phyloP scores from a whole-genome alignment of 2,797 vertebrate genomes.

The Muscicapa striata region DNA sequence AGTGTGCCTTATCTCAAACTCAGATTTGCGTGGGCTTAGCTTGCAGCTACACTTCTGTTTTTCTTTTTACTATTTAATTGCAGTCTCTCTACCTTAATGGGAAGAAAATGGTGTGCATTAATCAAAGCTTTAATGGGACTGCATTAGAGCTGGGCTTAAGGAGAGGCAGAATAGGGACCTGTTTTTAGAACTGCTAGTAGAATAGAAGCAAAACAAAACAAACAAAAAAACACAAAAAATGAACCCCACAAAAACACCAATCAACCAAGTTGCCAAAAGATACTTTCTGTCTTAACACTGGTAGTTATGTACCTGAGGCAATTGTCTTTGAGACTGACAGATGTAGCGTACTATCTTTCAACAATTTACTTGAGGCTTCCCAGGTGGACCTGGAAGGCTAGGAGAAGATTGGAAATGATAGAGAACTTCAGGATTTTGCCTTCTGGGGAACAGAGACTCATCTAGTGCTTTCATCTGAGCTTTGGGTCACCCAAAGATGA shows the following conservation, averaged over 20 bases:
- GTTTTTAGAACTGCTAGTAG: neutral
- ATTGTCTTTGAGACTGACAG: neutral
- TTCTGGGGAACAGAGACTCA: neutral
- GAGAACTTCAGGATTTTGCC: neutral
- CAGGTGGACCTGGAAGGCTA: neutral
- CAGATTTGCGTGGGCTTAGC: neutral
- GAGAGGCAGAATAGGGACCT: neutral
- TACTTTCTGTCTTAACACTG: neutral
- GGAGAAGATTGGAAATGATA: neutral
- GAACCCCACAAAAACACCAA: neutral
- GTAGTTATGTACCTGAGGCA: neutral
- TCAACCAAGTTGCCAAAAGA: neutral
- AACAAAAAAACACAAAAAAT: neutral
- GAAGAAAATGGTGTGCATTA: neutral
- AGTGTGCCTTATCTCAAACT: neutral
- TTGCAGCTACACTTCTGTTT: neutral
- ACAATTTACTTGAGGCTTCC: neutral
- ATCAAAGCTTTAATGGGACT: neutral
- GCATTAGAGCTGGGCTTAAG: neutral
- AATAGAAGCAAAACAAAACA: neutral
- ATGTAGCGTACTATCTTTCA: neutral
- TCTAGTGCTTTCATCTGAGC: neutral
- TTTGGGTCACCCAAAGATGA: neutral
- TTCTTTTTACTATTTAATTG: neutral
- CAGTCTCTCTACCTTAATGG: neutral